A percentile compares a stretch with the other conserved stretches of the same genome.
phyloP scores from a whole-genome alignment of 2,797 vertebrate species.

The Vireo griseus region DNA sequence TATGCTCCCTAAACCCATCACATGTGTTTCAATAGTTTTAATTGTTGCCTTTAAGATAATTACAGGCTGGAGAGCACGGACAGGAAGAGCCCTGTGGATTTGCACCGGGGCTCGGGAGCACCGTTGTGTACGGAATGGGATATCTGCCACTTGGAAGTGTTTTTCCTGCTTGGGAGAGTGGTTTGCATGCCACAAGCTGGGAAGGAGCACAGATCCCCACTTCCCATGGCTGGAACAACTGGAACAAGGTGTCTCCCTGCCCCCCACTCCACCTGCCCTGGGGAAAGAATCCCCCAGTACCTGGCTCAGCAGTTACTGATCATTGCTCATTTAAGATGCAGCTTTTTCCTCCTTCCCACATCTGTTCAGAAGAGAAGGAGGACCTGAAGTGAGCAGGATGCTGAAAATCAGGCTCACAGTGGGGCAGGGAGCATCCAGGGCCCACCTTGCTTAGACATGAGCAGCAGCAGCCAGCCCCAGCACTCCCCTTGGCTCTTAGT shows the following conservation, averaged over 20 bases:
- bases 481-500: background rate
- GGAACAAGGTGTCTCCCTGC: background rate
- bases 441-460: background rate
- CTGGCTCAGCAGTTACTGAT: background rate
- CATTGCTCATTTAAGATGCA: background rate
- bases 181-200: background rate
- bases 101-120: background rate
- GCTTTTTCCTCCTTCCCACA: background rate
- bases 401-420: background rate
- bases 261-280: background rate
- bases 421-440: background rate
- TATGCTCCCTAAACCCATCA: conserved; percentile 43
- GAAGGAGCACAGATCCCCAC: background rate
- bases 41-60: conserved; percentile 64
- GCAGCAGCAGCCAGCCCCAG: background rate
- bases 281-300: background rate
- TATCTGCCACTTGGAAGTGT: background rate
- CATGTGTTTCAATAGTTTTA: conserved; percentile 46
- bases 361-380: background rate
- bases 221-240: background rate
- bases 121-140: background rate
- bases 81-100: conserved; percentile 47
- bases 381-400: background rate
- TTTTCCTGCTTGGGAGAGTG: background rate
- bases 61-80: conserved; percentile 10